Evolutionary conservation across 2,888 invertebrate genomes (phyloP).

Genomic region (Diplolepis rosae): DNA sequence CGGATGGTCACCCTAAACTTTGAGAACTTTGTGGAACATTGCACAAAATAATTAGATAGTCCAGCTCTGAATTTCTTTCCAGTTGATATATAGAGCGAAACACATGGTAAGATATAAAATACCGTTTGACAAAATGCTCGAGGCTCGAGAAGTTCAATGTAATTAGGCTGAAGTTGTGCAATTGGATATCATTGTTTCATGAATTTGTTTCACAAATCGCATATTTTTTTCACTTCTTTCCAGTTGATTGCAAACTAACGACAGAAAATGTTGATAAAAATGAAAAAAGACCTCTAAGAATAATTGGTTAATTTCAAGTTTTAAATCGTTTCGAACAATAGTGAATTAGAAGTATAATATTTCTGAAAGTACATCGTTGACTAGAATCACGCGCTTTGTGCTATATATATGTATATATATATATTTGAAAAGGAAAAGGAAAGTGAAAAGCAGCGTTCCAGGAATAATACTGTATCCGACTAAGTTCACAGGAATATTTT

Average conservation of each 20-base stretch:
- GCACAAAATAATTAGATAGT: background rate
- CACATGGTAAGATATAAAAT: background rate
- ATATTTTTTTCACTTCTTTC: no score
- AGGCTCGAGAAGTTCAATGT: no score
- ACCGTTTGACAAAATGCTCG: background rate
- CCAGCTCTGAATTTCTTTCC: background rate
- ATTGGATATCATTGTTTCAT: no score
- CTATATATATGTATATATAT: no score
- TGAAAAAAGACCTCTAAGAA: no score
- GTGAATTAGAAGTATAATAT: background rate
- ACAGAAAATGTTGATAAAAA: no score
- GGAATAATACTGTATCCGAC: constrained; percentile 33
- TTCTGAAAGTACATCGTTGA: background rate
- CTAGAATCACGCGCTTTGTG: background rate
- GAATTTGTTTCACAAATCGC: no score
- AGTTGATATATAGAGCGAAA: constrained; percentile 5
- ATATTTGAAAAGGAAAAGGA: background rate
- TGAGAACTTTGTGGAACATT: background rate
- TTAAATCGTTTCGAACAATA: background rate
- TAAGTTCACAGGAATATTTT: background rate
- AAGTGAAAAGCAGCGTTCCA: constrained; percentile 19
- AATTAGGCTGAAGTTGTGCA: background rate
- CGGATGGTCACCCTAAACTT: no score
- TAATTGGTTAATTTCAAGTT: no score
- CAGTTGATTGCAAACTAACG: no score